Evolutionary conservation across 2,113 vertebrate species (phyloP).

Genomic region (Austrofundulus limnaeus): DNA sequence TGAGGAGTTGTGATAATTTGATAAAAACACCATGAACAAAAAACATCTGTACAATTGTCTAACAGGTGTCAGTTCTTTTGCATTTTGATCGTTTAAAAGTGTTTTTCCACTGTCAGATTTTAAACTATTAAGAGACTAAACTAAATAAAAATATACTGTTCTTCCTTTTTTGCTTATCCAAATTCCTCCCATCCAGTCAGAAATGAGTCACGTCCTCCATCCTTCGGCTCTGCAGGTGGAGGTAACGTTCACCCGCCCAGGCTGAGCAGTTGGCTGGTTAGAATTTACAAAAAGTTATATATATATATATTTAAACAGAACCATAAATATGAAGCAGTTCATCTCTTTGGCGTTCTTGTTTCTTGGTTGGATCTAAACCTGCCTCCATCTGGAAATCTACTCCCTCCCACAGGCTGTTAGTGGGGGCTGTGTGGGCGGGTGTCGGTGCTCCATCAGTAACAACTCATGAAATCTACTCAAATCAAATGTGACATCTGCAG

Average conservation of each 20-base stretch:
- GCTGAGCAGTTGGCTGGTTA: neutral
- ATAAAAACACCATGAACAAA: too few species aligned
- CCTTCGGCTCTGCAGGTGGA: neutral
- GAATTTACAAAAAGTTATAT: neutral
- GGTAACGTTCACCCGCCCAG: neutral
- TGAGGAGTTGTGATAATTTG: too few species aligned
- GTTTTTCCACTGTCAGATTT: too few species aligned
- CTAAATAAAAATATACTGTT: neutral
- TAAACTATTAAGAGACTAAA: neutral
- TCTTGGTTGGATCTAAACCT: conserved; percentile 20
- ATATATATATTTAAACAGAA: neutral
- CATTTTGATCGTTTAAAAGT: too few species aligned
- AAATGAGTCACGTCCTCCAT: conserved; percentile 33
- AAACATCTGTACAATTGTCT: too few species aligned
- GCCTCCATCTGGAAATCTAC: conserved; percentile 38
- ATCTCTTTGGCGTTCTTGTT: neutral
- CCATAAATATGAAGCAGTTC: neutral
- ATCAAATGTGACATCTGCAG: conserved; percentile 23
- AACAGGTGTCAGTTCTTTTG: too few species aligned
- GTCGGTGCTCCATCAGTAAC: conserved; percentile 14
- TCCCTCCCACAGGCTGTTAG: conserved; percentile 47
- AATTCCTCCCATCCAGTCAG: neutral
- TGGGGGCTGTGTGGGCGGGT: conserved; percentile 37
- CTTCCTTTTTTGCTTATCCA: neutral
- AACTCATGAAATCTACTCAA: conserved; percentile 27